These are phyloP conservation scores for Drosophila parabipectinata DNA, from an alignment of 1,140 invertebrate genomes.

Conservation along the genomic window DNA sequence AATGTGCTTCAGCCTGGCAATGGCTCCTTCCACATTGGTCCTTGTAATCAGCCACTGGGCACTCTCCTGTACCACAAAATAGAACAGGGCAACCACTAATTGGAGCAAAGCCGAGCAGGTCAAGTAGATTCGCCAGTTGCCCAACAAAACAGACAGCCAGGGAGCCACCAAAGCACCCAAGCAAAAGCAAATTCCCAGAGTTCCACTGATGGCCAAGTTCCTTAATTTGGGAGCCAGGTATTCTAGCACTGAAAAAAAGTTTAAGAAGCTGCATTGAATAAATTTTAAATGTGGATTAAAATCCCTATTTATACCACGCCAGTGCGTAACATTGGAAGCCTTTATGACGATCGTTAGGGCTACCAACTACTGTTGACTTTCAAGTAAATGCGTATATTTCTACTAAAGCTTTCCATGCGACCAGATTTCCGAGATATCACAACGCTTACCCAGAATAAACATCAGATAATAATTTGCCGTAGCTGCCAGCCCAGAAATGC, in stretches of 20 bases:
- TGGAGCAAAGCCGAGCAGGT: slow-evolving; percentile 85
- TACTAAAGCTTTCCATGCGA: slow-evolving; percentile 10
- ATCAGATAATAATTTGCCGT: slow-evolving; percentile 87
- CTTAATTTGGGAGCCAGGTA: slow-evolving; percentile 85
- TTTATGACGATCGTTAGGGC: slow-evolving; percentile 2
- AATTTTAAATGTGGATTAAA: background rate
- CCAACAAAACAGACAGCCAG: slow-evolving; percentile 85
- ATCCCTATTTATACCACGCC: background rate
- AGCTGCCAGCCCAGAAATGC: slow-evolving; percentile 86
- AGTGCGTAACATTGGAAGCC: slow-evolving; percentile 17
- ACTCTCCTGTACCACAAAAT: slow-evolving; percentile 86
- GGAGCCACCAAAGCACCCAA: slow-evolving; percentile 85
- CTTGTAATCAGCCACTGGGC: slow-evolving; percentile 87
- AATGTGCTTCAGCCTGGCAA: slow-evolving; percentile 85
- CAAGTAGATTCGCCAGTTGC: slow-evolving; percentile 85
- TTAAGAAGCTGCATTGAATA: background rate
- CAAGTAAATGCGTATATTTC: background rate
- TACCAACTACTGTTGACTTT: slow-evolving; percentile 19
- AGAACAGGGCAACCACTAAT: slow-evolving; percentile 83
- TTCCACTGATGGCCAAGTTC: slow-evolving; percentile 86
- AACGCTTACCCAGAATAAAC: slow-evolving; percentile 86
- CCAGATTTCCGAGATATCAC: slow-evolving; percentile 37
- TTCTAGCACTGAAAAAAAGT: slow-evolving; percentile 84
- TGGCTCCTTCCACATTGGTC: slow-evolving; percentile 85
- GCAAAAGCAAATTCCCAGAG: slow-evolving; percentile 86